A percentile compares a stretch with the other conserved stretches of the same genome.
phyloP scores from a whole-genome alignment of 2,797 vertebrate genomes.

The Poecilia gillii region DNA sequence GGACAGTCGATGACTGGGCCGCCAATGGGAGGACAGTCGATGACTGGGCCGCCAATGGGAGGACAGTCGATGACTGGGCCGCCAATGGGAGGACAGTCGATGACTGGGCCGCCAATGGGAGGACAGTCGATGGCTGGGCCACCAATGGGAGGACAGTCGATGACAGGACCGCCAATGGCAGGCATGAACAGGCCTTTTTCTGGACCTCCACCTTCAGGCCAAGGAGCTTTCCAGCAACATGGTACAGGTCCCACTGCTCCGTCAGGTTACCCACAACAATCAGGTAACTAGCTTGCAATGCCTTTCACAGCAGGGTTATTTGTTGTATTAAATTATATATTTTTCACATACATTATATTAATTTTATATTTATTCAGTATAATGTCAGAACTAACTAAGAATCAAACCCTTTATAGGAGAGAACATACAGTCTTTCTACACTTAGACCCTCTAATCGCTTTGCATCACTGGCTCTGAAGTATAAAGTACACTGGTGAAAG shows the following conservation, averaged over 20 bases:
- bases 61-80: slow-evolving; percentile 58
- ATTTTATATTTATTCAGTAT: too few relatives aligned
- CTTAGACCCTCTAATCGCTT: too few relatives aligned
- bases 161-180: slow-evolving; percentile 67
- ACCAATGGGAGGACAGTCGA: slow-evolving; percentile 62
- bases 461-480: too few relatives aligned
- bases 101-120: slow-evolving; percentile 60
- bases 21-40: slow-evolving; percentile 66
- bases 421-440: too few relatives aligned
- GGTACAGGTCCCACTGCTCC: slow-evolving; percentile 73
- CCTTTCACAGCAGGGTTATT: neutral
- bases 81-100: slow-evolving; percentile 55
- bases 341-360: neutral
- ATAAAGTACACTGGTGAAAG: too few relatives aligned
- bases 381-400: too few relatives aligned
- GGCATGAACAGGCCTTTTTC: slow-evolving; percentile 56
- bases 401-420: too few relatives aligned
- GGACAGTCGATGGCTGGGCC: slow-evolving; percentile 65
- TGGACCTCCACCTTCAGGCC: slow-evolving; percentile 68
- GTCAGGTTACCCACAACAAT: slow-evolving; percentile 77
- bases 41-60: slow-evolving; percentile 56
- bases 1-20: slow-evolving; percentile 68
- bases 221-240: slow-evolving; percentile 80
- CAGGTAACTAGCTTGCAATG: slow-evolving; percentile 59
- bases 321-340: neutral